phyloP scores from a whole-genome alignment of 2,113 vertebrate genomes.

The Misgurnus mizolepis region DNA sequence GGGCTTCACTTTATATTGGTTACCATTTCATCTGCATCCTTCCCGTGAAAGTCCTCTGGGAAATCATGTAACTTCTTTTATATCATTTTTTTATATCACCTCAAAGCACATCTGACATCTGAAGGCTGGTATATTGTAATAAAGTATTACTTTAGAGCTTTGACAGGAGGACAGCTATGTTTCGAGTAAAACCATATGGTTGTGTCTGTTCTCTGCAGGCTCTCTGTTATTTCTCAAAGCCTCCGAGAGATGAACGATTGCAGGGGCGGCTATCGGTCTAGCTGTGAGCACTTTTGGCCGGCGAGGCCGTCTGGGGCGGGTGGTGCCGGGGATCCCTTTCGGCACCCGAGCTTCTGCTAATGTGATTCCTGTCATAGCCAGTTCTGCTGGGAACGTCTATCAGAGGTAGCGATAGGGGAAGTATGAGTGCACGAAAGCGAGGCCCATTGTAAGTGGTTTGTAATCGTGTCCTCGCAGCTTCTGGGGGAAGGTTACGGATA shows the following conservation, averaged over 20 bases:
- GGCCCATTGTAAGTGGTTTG: constrained; percentile 29
- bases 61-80: neutral
- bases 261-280: constrained; percentile 39
- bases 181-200: neutral
- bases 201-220: neutral
- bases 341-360: constrained; percentile 23
- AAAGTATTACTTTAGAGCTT: neutral
- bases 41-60: neutral
- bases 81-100: constrained; percentile 3
- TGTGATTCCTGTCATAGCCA: constrained; percentile 40
- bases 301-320: neutral
- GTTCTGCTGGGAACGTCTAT: constrained; percentile 26
- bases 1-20: neutral
- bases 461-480: constrained; percentile 33
- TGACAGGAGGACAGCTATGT: neutral
- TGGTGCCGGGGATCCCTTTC: constrained; percentile 19
- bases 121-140: neutral
- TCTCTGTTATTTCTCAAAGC: constrained; percentile 31
- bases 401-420: constrained; percentile 24
- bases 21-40: neutral
- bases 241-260: constrained; percentile 8
- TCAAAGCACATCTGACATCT: constrained; percentile 6
- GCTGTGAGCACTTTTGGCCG: neutral
- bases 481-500: constrained; percentile 4
- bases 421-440: constrained; percentile 29